phyloP scores from a whole-genome alignment of 2,113 vertebrate genomes.

The Sturnus vulgaris region DNA sequence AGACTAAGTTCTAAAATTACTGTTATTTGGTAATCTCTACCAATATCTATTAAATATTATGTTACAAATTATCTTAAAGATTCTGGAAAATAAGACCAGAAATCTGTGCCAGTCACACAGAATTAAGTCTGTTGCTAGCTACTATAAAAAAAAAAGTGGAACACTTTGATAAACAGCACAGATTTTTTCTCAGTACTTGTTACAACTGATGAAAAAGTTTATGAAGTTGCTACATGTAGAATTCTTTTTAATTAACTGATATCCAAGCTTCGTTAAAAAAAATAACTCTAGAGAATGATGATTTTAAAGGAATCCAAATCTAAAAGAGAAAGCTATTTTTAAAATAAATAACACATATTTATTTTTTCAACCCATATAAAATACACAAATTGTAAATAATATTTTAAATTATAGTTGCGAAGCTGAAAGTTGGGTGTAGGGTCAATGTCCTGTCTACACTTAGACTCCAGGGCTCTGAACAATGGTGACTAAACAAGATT shows the following conservation, averaged over 20 bases:
- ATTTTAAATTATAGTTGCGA: background rate
- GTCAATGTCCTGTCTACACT: background rate
- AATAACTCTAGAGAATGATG: background rate
- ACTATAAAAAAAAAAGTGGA: background rate
- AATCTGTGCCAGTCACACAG: background rate
- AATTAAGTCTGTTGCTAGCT: background rate
- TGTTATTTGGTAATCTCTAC: background rate
- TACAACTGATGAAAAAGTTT: background rate
- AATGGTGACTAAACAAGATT: background rate
- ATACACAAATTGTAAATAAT: background rate
- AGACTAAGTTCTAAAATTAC: background rate
- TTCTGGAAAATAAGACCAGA: background rate
- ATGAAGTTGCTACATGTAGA: background rate
- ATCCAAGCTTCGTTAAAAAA: background rate
- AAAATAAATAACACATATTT: background rate
- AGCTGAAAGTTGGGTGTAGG: background rate
- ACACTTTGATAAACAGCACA: background rate
- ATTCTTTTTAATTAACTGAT: background rate
- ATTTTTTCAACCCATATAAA: background rate
- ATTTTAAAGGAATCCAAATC: background rate
- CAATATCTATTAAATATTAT: background rate
- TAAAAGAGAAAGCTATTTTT: background rate
- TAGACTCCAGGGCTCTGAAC: background rate
- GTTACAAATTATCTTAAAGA: background rate
- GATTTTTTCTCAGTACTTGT: background rate